Base-by-base conservation (phyloP, 2,113 vertebrate species). In the Sylvilagus bachmani region DNA sequence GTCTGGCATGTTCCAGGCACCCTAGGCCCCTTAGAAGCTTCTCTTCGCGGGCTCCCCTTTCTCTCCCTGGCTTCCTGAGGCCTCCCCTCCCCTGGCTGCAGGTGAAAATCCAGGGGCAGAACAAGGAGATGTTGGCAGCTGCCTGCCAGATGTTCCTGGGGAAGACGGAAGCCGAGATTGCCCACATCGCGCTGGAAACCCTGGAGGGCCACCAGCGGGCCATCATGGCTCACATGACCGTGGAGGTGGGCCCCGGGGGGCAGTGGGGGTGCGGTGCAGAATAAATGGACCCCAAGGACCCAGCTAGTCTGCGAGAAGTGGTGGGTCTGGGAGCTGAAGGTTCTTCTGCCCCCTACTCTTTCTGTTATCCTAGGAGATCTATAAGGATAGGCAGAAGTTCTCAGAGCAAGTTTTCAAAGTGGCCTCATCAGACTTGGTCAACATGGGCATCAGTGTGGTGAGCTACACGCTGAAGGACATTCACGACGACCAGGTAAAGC, bases 81-180 rank as follows among this genome's bases (percentile, higher is more conserved):
- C 13, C 64, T 66, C 29, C 10, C 16, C 38, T 10, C 44, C 38
- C 25, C n/a, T 67, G 31, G 14, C 69, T 4, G 12, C 95, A 99
- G 99, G 99, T 99, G 95, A 99, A 99, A 98, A 99, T 99, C 96
- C 99, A 99, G 98, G 99, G 99, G 3, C 99, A 99, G 97, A 99
- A 99, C 98, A 99, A 99, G 97, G 99, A 99, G 98, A 99, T 99
- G 99, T 58, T 99, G 95, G 99, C 99, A 0, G 99, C 99, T 0
- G 99, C 99, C 84, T 99, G 99, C 87, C 99, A 99, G 97, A 99
- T 99, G 99, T 99, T 99, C 96, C 99, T 99, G 98, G 99, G 99
- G 9, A 99, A 99, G 88, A 98, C 99, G 0, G 99, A 99, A 97
- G n/a, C 55, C 0, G 99, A 99, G 98, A 98, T 99, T 10, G 95